A percentile compares a stretch with the other conserved stretches of the same genome.
Evolutionary conservation across 2,113 vertebrate genomes (phyloP).

Genomic region (Heterocephalus glaber): DNA sequence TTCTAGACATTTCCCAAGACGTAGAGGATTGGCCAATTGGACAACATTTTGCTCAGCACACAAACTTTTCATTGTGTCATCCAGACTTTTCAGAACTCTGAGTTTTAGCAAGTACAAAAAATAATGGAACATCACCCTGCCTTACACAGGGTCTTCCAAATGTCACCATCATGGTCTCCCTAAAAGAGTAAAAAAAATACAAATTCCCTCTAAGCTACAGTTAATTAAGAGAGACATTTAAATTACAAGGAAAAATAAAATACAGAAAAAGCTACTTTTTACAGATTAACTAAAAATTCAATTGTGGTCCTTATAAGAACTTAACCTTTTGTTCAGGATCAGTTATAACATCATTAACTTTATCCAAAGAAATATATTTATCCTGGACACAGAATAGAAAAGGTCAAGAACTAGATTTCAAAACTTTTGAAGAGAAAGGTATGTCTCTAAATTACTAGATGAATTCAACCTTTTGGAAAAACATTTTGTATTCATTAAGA

Average conservation of each 20-base stretch:
- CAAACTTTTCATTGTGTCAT: constrained; percentile 51
- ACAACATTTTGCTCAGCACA: constrained; percentile 22
- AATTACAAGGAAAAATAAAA: constrained; percentile 63
- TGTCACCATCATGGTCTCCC: background rate
- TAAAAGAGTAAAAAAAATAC: constrained; percentile 41
- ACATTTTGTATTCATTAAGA: constrained; percentile 59
- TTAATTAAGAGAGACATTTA: constrained; percentile 45
- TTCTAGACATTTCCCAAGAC: constrained; percentile 72
- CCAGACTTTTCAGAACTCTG: constrained; percentile 29
- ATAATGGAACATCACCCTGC: background rate
- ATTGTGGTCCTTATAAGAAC: constrained; percentile 58
- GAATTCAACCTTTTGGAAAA: constrained; percentile 70
- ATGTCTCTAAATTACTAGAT: constrained; percentile 53
- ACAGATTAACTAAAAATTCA: constrained; percentile 65
- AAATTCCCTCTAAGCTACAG: background rate
- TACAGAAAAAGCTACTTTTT: constrained; percentile 46
- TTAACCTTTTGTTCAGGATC: constrained; percentile 78
- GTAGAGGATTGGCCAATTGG: constrained; percentile 54
- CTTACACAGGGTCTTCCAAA: background rate
- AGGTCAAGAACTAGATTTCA: constrained; percentile 69
- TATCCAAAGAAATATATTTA: constrained; percentile 76
- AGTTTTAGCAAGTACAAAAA: background rate
- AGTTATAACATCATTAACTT: constrained; percentile 69
- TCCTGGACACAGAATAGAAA: constrained; percentile 62
- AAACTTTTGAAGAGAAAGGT: constrained; percentile 61